phyloP scores from a whole-genome alignment of 2,888 invertebrate species.

The Platypus cylindrus region DNA sequence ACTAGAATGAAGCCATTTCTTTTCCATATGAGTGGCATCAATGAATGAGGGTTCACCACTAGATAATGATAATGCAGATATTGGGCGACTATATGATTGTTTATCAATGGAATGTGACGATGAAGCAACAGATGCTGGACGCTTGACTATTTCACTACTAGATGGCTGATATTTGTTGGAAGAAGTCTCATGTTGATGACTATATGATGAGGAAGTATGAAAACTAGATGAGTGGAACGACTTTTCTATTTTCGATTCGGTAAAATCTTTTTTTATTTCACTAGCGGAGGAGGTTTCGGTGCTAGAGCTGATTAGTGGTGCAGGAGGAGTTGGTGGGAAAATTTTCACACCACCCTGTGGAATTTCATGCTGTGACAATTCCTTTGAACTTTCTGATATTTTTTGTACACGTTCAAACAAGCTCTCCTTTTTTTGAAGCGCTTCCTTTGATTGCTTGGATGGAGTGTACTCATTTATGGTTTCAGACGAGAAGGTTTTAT shows the following conservation, averaged over 20 bases:
- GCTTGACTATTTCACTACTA: conserved; percentile 18
- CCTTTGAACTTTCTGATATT: conserved; percentile 45
- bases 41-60: conserved; percentile 39
- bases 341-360: conserved; percentile 20
- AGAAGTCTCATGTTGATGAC: conserved; percentile 26
- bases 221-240: conserved; percentile 19
- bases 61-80: conserved; percentile 19
- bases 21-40: conserved; percentile 54
- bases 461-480: conserved; percentile 34
- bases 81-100: conserved; percentile 22
- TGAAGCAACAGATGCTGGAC: conserved; percentile 21
- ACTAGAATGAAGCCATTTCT: conserved; percentile 47
- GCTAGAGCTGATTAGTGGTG: too few relatives aligned
- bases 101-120: conserved; percentile 19
- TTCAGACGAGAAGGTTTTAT: conserved; percentile 10
- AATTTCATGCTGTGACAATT: conserved; percentile 27
- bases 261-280: conserved; percentile 16
- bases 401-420: conserved; percentile 47
- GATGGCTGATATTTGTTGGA: conserved; percentile 47
- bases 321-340: conserved; percentile 15
- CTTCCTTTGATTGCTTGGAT: conserved; percentile 39
- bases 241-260: conserved; percentile 21
- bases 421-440: conserved; percentile 35
- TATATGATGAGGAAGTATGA: conserved; percentile 21
- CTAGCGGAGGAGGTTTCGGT: conserved; percentile 8